Evolutionary conservation across 1,140 invertebrate genomes (phyloP), one percentile per base, ranked within the genome.

Genomic region (Sycophila sp.): DNA sequence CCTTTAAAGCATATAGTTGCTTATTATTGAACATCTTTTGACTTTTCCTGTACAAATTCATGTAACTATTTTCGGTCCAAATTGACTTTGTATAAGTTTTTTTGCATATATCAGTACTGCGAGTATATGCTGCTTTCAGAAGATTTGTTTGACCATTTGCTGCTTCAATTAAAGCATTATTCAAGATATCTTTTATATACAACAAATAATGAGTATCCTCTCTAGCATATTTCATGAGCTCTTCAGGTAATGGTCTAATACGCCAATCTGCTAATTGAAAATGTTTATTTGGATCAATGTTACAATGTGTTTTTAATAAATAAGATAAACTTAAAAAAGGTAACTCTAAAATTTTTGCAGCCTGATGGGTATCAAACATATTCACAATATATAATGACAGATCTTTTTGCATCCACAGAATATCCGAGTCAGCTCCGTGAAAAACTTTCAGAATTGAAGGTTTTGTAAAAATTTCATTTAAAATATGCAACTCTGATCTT

Each of bases 251-350:
- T 0, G 98, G 98, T 55, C 96, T 91, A 78, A 98, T 94, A 70
- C 98, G 91, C 98, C 98, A 99, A 85, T 99, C 98, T 2, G 97
- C 96, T 32, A 97, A 82, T 83, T 99, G 98, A 82, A 94, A 96
- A 66, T 92, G 90, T 86, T 99, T 99, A 77, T 99, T 92, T 1
- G 93, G 89, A 73, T 91, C 86, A 13, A 97, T 85, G 22, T 90
- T 85, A 80, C 96, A 97, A 81, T 95, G 98, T 42, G 89, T 86
- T 72, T 92, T 88, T 8, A 99, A 83, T 2, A 99, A 84, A 84
- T 92, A 92, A 1, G 93, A 90, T 26, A 99, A 87, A 19, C 94
- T 96, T 3, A 93, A 87, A 32, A 90, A 89, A 0, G 90, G 86
- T 71, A 94, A 88, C n/a, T 90, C 88, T 0, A 99, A 86, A 0